Percentiles rank a stretch among this genome's conserved stretches.
Conservation (phyloP, 2,888 invertebrate species). For the Hetaerina titia region DNA sequence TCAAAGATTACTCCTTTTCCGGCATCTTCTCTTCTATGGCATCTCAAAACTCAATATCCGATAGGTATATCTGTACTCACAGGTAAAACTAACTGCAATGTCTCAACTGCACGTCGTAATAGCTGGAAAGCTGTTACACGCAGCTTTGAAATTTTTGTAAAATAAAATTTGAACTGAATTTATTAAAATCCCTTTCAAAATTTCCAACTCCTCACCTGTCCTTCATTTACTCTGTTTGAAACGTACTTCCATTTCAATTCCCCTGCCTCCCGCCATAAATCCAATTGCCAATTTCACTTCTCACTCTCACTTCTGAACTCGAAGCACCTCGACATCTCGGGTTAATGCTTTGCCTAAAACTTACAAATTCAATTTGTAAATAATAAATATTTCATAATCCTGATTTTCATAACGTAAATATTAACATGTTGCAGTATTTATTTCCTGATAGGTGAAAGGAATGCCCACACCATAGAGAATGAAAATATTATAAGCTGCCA, state of each 20-base stretch:
- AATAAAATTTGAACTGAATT: neutral
- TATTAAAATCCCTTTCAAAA: neutral
- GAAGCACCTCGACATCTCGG: neutral
- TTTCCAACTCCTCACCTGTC: neutral
- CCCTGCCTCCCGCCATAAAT: neutral
- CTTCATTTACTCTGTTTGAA: neutral
- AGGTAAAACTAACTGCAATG: no score
- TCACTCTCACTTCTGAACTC: neutral
- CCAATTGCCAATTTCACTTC: neutral
- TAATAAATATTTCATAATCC: slow-evolving; percentile 12
- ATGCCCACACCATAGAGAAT: no score
- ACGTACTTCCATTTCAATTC: neutral
- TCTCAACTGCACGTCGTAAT: no score
- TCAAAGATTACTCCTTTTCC: no score
- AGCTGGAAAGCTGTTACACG: neutral
- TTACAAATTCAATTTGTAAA: neutral
- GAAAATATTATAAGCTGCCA: no score
- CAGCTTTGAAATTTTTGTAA: neutral
- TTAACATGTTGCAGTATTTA: neutral
- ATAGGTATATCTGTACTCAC: no score
- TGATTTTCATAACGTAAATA: neutral
- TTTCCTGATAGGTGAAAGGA: neutral
- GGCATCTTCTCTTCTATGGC: no score
- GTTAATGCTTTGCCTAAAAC: neutral
- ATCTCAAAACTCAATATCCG: no score